Percentiles rank a stretch among this genome's conserved stretches.
These are phyloP conservation scores for Mythimna lalbum DNA, from an alignment of 2,888 invertebrate species.

Conservation along the genomic window DNA sequence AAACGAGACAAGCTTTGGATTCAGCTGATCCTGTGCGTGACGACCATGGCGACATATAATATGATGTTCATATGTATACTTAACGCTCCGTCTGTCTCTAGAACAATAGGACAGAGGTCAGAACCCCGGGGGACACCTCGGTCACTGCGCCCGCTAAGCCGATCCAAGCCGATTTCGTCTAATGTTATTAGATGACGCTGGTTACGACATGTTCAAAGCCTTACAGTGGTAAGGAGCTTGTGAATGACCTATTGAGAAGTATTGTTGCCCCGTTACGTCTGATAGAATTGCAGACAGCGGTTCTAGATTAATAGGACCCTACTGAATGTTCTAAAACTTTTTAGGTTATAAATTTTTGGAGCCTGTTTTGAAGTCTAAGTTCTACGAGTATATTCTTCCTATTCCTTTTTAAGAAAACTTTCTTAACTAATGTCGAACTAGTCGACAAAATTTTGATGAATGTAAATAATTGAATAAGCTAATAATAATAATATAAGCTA, in stretches of 20 bases:
- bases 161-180: slow-evolving; percentile 60
- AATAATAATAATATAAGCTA: too few species aligned
- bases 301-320: not conserved
- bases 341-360: too few species aligned
- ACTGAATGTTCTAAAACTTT: not conserved
- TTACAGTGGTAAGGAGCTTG: slow-evolving; percentile 52
- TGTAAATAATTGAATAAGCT: not conserved
- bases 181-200: slow-evolving; percentile 57
- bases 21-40: slow-evolving; percentile 7
- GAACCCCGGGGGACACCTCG: slow-evolving; percentile 33
- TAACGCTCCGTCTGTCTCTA: slow-evolving; percentile 49
- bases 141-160: slow-evolving; percentile 52
- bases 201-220: slow-evolving; percentile 36
- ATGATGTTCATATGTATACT: slow-evolving; percentile 30
- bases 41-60: slow-evolving; percentile 23
- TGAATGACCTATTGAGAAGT: slow-evolving; percentile 42
- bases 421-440: not conserved
- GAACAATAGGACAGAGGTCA: slow-evolving; percentile 52
- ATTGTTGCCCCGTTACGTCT: not conserved
- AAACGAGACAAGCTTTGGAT: slow-evolving; percentile 30
- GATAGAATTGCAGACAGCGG: not conserved
- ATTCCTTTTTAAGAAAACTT: not conserved
- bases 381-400: not conserved
- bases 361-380: too few species aligned
- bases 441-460: not conserved